Percentiles rank a stretch among this genome's conserved stretches.
phyloP scores from a whole-genome alignment of 2,113 vertebrate genomes.

The Pollimyrus isidori region DNA sequence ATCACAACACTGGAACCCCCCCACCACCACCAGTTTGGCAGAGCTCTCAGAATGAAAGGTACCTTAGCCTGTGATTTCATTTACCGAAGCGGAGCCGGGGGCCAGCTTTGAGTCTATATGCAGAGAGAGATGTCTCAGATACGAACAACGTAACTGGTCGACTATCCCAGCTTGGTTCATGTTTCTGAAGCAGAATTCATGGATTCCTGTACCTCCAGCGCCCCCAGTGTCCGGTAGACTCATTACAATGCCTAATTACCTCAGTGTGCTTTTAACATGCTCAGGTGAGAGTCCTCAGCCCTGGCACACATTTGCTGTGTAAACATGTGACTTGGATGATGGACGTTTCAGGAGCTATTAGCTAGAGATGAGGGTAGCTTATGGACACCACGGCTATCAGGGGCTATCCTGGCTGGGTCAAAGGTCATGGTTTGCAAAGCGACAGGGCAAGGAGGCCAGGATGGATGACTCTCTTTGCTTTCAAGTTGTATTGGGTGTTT shows the following conservation, averaged over 20 bases:
- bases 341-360: not conserved
- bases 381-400: not conserved
- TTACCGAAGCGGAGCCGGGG: not conserved
- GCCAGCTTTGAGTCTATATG: not conserved
- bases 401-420: not conserved
- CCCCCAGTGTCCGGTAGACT: not conserved
- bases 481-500: not conserved
- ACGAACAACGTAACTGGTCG: not conserved
- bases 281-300: not conserved
- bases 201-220: not conserved
- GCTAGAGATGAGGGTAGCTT: not conserved
- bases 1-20: not conserved
- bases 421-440: not conserved
- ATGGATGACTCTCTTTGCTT: not conserved
- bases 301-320: not conserved
- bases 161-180: not conserved
- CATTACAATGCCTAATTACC: not conserved
- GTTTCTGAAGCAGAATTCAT: not conserved
- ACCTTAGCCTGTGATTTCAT: not conserved
- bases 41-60: not conserved
- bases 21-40: not conserved
- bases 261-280: not conserved
- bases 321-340: not conserved
- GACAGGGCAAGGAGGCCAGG: not conserved
- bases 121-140: not conserved